Conservation (phyloP, 2,888 invertebrate species). For the Xanthia icteritia region DNA sequence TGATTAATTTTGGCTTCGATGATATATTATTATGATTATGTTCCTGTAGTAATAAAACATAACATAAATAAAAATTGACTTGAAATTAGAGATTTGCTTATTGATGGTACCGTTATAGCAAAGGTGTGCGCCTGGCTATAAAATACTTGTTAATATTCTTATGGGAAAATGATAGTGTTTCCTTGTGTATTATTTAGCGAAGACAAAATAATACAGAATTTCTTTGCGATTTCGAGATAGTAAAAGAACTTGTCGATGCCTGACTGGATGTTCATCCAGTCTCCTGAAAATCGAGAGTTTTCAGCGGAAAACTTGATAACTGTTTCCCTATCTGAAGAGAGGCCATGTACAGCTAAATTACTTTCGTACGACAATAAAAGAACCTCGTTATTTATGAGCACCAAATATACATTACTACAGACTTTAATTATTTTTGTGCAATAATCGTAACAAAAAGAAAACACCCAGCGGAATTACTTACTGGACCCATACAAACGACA, state of each 20-base stretch:
- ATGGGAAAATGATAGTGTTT: constrained; percentile 13
- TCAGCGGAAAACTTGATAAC: background rate
- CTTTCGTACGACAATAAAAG: background rate
- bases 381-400: background rate
- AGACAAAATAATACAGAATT: background rate
- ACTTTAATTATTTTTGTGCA: background rate
- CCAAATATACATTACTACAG: background rate
- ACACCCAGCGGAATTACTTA: constrained; percentile 8
- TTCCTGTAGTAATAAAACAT: constrained; percentile 42
- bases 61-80: constrained; percentile 37
- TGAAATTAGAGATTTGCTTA: constrained; percentile 40
- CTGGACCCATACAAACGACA: constrained; percentile 34
- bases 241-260: background rate
- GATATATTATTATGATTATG: constrained; percentile 48
- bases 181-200: background rate
- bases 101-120: constrained; percentile 19
- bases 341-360: background rate
- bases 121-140: constrained; percentile 4
- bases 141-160: constrained; percentile 28
- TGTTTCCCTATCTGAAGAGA: background rate
- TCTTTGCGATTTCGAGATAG: background rate
- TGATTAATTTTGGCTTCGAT: constrained; percentile 37
- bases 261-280: background rate
- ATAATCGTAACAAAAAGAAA: background rate
- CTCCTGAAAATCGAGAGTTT: background rate